Base-by-base conservation (phyloP, 1,140 invertebrate genomes). In the Lasaia peninsularis region DNA sequence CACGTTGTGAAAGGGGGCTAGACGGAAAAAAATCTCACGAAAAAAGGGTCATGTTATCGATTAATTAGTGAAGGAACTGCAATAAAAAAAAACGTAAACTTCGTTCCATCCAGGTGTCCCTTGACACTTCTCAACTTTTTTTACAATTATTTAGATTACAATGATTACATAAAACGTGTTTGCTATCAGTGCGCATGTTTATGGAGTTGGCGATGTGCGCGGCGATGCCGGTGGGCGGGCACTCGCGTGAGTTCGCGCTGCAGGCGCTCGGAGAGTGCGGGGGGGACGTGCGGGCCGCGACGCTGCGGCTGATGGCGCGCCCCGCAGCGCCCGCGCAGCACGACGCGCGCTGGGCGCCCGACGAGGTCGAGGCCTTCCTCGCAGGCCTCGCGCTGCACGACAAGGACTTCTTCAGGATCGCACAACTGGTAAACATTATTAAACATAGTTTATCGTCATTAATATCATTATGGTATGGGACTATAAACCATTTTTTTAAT, bases 201-300 rank as follows among this genome's bases (percentile, higher is more conserved):
- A 93, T 98, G 89, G 96, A 98, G 78, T 94, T 99, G 76, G 96
- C 97, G 18, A 97, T 96, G 90, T 97, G 96, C 78, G 95, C 96
- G 52, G 95, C 95, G 57, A 93, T 97, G 64, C 95, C 95, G 28
- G 95, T 96, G 56, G 96, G 96, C 64, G 97, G 97, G 57, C 93
- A 96, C 77, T 98, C 98, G 86, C 96, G 97, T 75, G 98, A 99
- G 88, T 96, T 96, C 77, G 98, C 98, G 60, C 92, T 99, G 63
- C 96, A 98, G 83, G 91, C 98, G 37, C 89, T 99, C 60, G 93
- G 96, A 65, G 92, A 97, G 86, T 95, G 94, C 71, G 92, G 94
- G 60, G 97, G 97, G 60, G 95, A 98, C 87, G 94, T 98, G 63
- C 93, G 96, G 73, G 95, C 97, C 54, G 97, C 97, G 51, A 95